Base-by-base conservation (phyloP, 2,113 vertebrate genomes). In the Onychostoma macrolepis region DNA sequence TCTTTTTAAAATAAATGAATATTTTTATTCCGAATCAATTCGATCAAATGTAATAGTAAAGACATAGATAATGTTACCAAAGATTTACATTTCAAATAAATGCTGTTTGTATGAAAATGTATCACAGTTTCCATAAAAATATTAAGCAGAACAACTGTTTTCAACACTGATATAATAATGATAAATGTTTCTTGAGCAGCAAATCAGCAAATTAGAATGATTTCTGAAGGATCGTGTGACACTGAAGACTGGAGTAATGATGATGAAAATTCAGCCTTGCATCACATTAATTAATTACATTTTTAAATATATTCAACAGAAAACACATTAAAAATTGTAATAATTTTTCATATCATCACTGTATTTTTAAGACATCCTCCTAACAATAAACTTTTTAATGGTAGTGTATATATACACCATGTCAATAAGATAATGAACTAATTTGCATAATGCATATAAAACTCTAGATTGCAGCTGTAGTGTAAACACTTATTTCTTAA, bases 201-300 rank as follows among this genome's bases (percentile, higher is more conserved):
- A 67, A 69, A 33, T 33, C 28, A 58, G 50, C 17, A 67, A 17
- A 65, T 65, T 28, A 67, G 63, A 67, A 67, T 67, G 13, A 67
- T 67, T 63, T 65, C 61, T 65, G 61, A 65, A 65, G 26, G 11
- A 65, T 67, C 63, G 30, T 67, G 63, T 67, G 63, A 30, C 63
- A 67, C 63, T 67, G 63, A 67, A 30, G 26, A 30, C 12, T 15
- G 4, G 12, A 65, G 15, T 50, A 0, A 50, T 17, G 13, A 17
- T 50, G 41, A 7, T 43, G 13, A 19, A 53, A 53, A 21, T 21
- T 6, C 50, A 53, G 50, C 50, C 0, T 19, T 2, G 50, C 50
- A 53, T 67, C 13, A 67, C n/a, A 65, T 11, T 26, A 65, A 63
- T 26, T 10, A n/a, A 63, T 26, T 63, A 12, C 1, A 28, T 63